Evolutionary conservation across 64 coral and sea anemone species (phyloP).

Genomic region (Porites australiensis): DNA sequence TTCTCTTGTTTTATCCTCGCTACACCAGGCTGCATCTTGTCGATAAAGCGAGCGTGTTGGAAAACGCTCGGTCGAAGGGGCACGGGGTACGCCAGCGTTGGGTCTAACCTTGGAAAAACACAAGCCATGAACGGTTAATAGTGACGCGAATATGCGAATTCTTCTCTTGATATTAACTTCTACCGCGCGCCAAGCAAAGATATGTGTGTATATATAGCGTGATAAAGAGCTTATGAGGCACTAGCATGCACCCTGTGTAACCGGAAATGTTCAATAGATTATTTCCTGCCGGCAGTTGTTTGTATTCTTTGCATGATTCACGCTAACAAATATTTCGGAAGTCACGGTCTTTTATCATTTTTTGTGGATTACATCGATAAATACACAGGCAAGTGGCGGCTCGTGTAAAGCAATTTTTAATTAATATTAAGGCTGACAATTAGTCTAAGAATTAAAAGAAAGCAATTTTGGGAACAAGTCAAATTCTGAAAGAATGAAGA

Average conservation of each 20-base stretch:
- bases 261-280: conserved; percentile 40
- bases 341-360: conserved; percentile 9
- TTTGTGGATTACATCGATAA: not conserved
- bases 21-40: conserved; percentile 88
- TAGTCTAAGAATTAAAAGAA: not conserved
- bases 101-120: conserved; percentile 78
- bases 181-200: not conserved
- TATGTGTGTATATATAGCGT: conserved; percentile 4
- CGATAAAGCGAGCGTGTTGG: conserved; percentile 89
- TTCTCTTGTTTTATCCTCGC: conserved; percentile 86
- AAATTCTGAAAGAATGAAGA: too few species aligned
- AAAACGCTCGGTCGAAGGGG: conserved; percentile 85
- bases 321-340: conserved; percentile 43
- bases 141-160: not conserved
- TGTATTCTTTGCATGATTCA: conserved; percentile 46
- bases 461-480: too few species aligned
- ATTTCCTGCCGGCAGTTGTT: conserved; percentile 38
- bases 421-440: not conserved
- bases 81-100: conserved; percentile 83
- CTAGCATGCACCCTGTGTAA: not conserved
- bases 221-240: not conserved
- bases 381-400: not conserved
- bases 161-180: not conserved
- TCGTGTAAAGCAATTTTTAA: not conserved
- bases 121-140: conserved; percentile 4